Conservation (phyloP, 2,888 invertebrate species). For the Colostygia pectinataria region DNA sequence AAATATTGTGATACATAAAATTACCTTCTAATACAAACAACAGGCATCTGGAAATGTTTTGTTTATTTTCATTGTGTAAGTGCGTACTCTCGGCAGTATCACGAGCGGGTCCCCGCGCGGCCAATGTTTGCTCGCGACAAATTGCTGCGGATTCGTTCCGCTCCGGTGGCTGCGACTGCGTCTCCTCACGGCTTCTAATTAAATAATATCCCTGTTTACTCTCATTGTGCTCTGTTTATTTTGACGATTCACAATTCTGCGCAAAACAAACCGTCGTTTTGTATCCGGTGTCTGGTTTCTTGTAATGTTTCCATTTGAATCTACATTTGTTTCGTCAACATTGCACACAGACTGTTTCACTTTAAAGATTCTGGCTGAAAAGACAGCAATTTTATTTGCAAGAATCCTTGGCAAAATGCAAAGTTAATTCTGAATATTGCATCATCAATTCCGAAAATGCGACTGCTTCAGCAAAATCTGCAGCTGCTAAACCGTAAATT, state of each 20-base stretch:
- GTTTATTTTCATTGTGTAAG: not conserved
- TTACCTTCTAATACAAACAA: not conserved
- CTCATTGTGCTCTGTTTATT: conserved; percentile 20
- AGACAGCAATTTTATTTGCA: not conserved
- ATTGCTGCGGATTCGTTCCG: conserved; percentile 16
- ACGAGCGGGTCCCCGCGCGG: not conserved
- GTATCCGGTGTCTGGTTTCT: not conserved
- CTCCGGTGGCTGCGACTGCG: conserved; percentile 10
- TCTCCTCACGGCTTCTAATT: conserved; percentile 24
- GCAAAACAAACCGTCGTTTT: conserved; percentile 24
- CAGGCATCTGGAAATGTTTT: not conserved
- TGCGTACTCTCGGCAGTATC: not conserved
- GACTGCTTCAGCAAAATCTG: conserved; percentile 3
- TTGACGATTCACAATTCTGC: conserved; percentile 12
- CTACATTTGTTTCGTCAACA: too few species aligned
- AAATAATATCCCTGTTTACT: conserved; percentile 27
- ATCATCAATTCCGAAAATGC: conserved; percentile 2
- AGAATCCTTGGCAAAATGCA: not conserved
- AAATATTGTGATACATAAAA: not conserved
- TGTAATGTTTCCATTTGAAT: not conserved
- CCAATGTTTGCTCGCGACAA: conserved; percentile 20
- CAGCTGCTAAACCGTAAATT: conserved; percentile 14
- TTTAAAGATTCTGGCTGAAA: not conserved
- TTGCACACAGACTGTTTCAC: not conserved
- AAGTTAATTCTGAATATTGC: conserved; percentile 3